Evolutionary conservation across 2,888 invertebrate genomes (phyloP).

Genomic region (Heliconius ismenius): DNA sequence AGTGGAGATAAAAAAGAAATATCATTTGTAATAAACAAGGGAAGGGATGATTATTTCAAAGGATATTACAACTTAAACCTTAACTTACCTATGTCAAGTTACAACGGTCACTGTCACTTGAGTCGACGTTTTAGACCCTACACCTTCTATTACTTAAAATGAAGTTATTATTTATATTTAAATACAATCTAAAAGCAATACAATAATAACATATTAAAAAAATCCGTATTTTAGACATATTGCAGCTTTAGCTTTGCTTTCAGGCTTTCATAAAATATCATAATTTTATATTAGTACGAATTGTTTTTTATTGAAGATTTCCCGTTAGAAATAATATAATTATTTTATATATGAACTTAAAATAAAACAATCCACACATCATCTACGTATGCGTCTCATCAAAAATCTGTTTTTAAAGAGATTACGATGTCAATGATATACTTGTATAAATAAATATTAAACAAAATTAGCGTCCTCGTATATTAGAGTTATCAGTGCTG

Average conservation of each 20-base stretch:
- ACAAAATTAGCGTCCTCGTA: constrained; percentile 13
- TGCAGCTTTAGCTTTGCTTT: too few relatives aligned
- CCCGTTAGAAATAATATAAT: too few relatives aligned
- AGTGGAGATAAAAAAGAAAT: background rate
- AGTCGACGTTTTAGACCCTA: background rate
- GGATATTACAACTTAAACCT: background rate
- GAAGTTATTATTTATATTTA: background rate
- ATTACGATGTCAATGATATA: background rate
- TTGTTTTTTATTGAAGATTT: too few relatives aligned
- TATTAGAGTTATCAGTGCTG: background rate
- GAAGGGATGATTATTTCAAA: background rate
- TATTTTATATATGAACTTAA: too few relatives aligned
- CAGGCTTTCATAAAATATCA: too few relatives aligned
- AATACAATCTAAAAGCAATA: background rate
- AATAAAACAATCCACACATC: too few relatives aligned
- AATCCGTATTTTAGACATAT: background rate
- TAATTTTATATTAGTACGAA: too few relatives aligned
- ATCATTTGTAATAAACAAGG: background rate
- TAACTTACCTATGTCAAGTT: constrained; percentile 21
- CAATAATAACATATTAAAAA: background rate
- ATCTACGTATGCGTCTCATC: too few relatives aligned
- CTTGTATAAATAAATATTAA: background rate
- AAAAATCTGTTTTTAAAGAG: background rate
- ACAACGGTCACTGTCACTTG: constrained; percentile 19
- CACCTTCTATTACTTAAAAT: background rate